phyloP scores from a whole-genome alignment of 37 sponge, comb jelly and placozoan species.

The Amphimedon queenslandica region DNA sequence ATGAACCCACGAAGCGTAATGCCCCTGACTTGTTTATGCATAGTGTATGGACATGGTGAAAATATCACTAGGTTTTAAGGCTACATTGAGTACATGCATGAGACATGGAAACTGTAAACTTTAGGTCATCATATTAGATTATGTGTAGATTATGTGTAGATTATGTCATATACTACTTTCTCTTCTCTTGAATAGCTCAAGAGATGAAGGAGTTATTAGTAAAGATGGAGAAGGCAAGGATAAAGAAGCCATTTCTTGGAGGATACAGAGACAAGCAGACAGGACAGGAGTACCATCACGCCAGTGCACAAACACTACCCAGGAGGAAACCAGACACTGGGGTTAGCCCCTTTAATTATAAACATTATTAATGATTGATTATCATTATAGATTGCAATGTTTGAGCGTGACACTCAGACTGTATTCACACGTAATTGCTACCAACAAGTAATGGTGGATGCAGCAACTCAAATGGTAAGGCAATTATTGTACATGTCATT shows the following conservation, averaged over 20 bases:
- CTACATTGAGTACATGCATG: not conserved
- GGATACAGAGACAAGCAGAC: conserved; percentile 63
- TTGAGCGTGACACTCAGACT: conserved; percentile 86
- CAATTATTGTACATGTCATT: not conserved
- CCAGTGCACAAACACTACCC: conserved; percentile 57
- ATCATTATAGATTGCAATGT: conserved; percentile 2
- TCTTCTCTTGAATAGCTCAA: not conserved
- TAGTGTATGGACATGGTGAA: not conserved
- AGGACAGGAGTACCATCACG: conserved; percentile 85
- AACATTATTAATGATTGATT: not conserved
- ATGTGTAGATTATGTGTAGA: not conserved
- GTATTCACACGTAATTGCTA: conserved; percentile 49
- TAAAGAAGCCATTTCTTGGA: conserved; percentile 74
- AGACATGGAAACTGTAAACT: no score
- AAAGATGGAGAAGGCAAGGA: conserved; percentile 25
- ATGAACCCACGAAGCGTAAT: no score
- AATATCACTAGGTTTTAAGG: not conserved
- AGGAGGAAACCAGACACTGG: conserved; percentile 12
- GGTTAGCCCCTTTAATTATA: not conserved
- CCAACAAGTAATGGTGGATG: conserved; percentile 79
- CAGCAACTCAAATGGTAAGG: conserved; percentile 91
- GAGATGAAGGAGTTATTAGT: conserved; percentile 21
- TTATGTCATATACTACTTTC: not conserved
- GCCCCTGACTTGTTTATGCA: not conserved
- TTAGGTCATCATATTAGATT: no score